Percentiles rank a stretch among this genome's conserved stretches.
These are phyloP conservation scores for Sorex maritimensis DNA, from an alignment of 2,797 vertebrate species.

Conservation along the genomic window DNA sequence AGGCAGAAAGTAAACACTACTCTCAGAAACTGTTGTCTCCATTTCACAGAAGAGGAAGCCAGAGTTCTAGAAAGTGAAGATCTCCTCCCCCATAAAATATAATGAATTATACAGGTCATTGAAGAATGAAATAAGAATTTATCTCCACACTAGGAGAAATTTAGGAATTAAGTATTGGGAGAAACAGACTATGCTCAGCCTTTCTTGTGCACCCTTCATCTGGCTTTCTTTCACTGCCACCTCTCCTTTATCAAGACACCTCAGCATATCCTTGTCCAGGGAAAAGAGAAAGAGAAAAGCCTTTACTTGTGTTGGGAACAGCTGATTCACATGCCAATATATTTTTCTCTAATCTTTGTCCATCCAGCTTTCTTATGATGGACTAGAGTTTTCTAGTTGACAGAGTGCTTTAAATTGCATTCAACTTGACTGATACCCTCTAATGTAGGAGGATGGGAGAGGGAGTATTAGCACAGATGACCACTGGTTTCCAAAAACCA, in stretches of 20 bases:
- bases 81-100: background rate
- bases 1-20: background rate
- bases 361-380: too few relatives aligned
- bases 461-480: too few relatives aligned
- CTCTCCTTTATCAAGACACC: background rate
- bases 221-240: background rate
- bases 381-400: too few relatives aligned
- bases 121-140: background rate
- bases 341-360: too few relatives aligned
- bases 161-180: background rate
- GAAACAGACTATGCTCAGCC: background rate
- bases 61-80: background rate
- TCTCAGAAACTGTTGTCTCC: background rate
- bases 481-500: too few relatives aligned
- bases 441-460: too few relatives aligned
- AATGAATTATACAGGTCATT: background rate
- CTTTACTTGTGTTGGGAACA: too few relatives aligned
- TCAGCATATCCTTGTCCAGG: too few relatives aligned
- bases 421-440: too few relatives aligned
- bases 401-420: too few relatives aligned
- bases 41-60: background rate
- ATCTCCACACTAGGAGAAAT: background rate
- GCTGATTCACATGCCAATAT: too few relatives aligned
- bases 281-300: too few relatives aligned
- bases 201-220: background rate